Evolutionary conservation across 2,113 vertebrate species (phyloP), one percentile per base, ranked within the genome.

Genomic region (Gobius niger): DNA sequence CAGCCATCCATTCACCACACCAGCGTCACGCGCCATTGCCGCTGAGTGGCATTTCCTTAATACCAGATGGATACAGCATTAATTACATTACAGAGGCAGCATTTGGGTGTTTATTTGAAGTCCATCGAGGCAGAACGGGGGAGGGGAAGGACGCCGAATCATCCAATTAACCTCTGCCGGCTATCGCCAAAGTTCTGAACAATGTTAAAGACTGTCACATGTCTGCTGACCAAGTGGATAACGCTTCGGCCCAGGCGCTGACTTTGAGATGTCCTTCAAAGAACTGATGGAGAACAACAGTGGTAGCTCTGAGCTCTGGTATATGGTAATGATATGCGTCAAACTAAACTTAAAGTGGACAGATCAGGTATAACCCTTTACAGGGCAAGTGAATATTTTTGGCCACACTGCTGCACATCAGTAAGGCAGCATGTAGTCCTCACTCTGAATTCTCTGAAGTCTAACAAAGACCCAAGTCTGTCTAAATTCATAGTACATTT

Each of bases 51-150:
- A 70, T 81, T 86, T 87, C 68, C 81, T 77, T 85, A 82, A 84
- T 85, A 79, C 77, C 76, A 85, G 78, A 76, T 83, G 79, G 80
- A 86, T 81, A 69, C 75, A 79, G 64, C 73, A 66, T 82, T 90
- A 87, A 89, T 88, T 85, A 77, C 76, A 84, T 82, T 81, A 82
- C 57, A 76, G 73, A 76, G 70, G 81, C 14, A 68, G 69, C 77
- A 57, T 74, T 74, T 70, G 68, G 75, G 73, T 88, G 85, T 86
- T 86, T 86, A 82, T 85, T 78, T 83, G 71, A 72, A 69, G 81
- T n/a, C 64, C 53, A n/a, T 19, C 73, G 78, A 88, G 75, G 85
- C 85, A 83, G 81, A 81, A 82, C 82, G 59, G 76, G 68, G 71
- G 47, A 74, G 57, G 70, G 56, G 63, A 80, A 84, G 68, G 82